A percentile compares a stretch with the other conserved stretches of the same genome.
Conservation (phyloP, 2,888 invertebrate species). For the Drosophila parthenogenetica region DNA sequence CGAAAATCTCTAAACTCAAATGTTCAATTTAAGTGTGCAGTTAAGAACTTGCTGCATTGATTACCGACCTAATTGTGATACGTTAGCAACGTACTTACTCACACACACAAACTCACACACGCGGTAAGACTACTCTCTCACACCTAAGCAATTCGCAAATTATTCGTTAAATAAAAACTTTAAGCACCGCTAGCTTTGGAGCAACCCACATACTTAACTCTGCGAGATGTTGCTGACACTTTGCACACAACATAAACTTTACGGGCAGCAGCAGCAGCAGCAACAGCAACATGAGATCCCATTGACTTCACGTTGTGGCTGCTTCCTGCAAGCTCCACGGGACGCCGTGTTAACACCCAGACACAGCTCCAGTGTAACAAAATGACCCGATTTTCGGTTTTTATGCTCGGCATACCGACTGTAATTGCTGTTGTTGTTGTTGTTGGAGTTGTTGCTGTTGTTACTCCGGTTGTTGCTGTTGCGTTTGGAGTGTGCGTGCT, state of each 20-base stretch:
- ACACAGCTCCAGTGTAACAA: constrained; percentile 32
- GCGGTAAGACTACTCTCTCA: constrained; percentile 2
- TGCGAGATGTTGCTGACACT: constrained; percentile 58
- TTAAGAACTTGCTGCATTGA: constrained; percentile 34
- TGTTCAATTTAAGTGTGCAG: constrained; percentile 5
- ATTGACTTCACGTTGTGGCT: constrained; percentile 2
- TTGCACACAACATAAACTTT: constrained; percentile 56
- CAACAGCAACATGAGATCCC: constrained; percentile 23
- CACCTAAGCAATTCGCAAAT: constrained; percentile 37
- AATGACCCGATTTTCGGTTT: constrained; percentile 77
- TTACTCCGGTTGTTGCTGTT: constrained; percentile 22
- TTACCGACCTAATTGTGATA: constrained; percentile 28
- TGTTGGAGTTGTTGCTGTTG: constrained; percentile 42
- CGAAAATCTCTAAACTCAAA: not conserved
- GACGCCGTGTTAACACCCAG: constrained; percentile 45
- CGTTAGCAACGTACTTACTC: constrained; percentile 18
- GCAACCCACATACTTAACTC: constrained; percentile 44
- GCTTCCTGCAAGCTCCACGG: constrained; percentile 2
- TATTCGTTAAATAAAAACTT: constrained; percentile 50
- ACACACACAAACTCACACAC: not conserved
- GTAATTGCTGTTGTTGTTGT: constrained; percentile 45
- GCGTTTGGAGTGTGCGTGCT: constrained; percentile 75
- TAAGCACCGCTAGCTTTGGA: constrained; percentile 35
- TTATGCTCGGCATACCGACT: constrained; percentile 56
- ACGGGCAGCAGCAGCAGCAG: constrained; percentile 27